phyloP scores from a whole-genome alignment of 2,113 vertebrate species.

The Calcarius ornatus region DNA sequence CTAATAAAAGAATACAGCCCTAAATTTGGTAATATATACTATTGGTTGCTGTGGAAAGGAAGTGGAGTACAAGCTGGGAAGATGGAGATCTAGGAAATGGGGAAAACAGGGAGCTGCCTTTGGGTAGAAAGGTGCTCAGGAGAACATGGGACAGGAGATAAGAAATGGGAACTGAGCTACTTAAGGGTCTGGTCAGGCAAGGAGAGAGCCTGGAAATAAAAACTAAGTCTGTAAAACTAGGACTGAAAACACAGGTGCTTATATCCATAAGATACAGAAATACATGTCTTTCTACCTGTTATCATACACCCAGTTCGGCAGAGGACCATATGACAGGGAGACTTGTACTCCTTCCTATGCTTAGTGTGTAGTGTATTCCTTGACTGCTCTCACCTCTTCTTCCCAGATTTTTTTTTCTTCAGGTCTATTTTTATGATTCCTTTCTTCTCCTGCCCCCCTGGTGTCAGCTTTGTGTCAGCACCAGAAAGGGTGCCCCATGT shows the following conservation, averaged over 20 bases:
- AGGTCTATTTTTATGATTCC: neutral
- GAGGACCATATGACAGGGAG: neutral
- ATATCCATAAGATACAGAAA: neutral
- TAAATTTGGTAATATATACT: neutral
- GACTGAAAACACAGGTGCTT: neutral
- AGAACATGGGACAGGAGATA: neutral
- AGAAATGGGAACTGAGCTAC: neutral
- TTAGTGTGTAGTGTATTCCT: neutral
- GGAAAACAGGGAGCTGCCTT: neutral
- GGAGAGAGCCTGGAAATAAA: neutral
- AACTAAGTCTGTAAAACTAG: neutral
- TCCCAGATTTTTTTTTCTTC: neutral
- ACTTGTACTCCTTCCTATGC: neutral
- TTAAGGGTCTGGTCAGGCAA: fast-evolving
- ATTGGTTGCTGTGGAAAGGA: neutral
- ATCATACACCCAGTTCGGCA: neutral
- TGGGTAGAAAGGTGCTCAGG: neutral
- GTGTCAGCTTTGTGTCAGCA: neutral
- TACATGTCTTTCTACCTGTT: fast-evolving
- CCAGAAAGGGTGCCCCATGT: neutral
- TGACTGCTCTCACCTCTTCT: neutral
- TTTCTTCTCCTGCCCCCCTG: neutral
- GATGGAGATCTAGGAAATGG: neutral
- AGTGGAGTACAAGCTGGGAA: neutral
- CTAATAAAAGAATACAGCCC: neutral